Evolutionary conservation across 2,797 vertebrate species (phyloP).

Genomic region (Oceanodroma leucorhoa): DNA sequence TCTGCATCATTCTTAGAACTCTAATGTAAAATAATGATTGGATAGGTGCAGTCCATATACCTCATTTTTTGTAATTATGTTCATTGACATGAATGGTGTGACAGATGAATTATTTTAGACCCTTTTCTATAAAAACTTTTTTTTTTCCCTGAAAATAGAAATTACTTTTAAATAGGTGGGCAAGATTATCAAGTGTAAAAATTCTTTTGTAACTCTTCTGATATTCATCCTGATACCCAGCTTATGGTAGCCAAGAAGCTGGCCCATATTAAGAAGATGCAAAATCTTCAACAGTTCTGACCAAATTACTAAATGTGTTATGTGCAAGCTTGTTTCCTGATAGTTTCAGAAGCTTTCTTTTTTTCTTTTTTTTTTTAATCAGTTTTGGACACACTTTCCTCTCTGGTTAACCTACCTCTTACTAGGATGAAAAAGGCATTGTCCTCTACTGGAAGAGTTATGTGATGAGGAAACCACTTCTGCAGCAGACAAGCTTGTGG

Average conservation of each 20-base stretch:
- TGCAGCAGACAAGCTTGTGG: constrained; percentile 64
- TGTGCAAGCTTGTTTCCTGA: neutral
- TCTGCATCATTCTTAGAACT: neutral
- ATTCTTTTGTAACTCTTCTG: neutral
- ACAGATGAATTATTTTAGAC: neutral
- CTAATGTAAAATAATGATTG: neutral
- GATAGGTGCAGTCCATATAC: neutral
- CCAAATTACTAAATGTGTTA: neutral
- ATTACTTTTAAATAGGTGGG: neutral
- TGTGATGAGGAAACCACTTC: constrained; percentile 70
- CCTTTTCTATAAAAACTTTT: neutral
- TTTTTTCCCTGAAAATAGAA: neutral
- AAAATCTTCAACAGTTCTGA: neutral
- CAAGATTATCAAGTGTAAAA: neutral
- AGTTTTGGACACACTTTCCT: constrained; percentile 61
- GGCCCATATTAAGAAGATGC: neutral
- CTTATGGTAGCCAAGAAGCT: neutral
- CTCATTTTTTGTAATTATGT: neutral
- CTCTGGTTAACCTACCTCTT: constrained; percentile 66
- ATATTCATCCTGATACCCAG: neutral
- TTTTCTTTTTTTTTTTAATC: constrained; percentile 44
- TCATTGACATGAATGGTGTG: neutral
- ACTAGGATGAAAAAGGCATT: constrained; percentile 61
- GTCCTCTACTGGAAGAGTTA: constrained; percentile 66
- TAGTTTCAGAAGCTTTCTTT: neutral